These are phyloP conservation scores for Heloderma charlesbogerti DNA, from an alignment of 2,113 vertebrate species.

Conservation along the genomic window DNA sequence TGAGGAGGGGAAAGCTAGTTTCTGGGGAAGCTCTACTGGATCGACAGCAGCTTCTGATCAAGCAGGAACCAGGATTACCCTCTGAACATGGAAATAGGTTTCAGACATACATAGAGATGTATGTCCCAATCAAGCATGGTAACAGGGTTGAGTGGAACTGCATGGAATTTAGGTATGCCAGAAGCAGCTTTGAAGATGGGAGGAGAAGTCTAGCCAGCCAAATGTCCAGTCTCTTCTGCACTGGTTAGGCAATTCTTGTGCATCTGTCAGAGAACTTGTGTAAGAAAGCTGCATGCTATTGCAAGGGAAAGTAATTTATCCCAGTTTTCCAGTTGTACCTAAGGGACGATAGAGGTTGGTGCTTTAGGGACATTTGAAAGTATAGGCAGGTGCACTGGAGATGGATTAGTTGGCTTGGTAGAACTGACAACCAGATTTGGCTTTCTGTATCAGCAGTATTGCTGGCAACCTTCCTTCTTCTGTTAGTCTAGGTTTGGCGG, in stretches of 20 bases:
- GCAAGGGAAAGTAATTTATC: conserved; percentile 28
- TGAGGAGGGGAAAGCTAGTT: too few species aligned
- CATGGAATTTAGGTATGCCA: not conserved
- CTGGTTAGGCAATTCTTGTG: not conserved
- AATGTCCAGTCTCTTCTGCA: too few species aligned
- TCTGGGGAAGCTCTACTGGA: too few species aligned
- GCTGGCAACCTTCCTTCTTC: not conserved
- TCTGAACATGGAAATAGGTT: not conserved
- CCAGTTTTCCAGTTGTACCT: conserved; percentile 35
- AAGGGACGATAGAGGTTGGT: not conserved
- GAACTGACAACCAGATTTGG: conserved; percentile 19
- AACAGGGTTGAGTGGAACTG: not conserved
- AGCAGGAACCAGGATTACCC: too few species aligned
- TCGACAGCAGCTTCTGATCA: too few species aligned
- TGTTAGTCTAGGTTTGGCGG: not conserved
- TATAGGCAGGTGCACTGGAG: conserved; percentile 45
- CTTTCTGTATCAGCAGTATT: conserved; percentile 31
- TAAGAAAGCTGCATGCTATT: conserved; percentile 1
- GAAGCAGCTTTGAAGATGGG: not conserved
- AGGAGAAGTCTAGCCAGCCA: not conserved
- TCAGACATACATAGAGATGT: not conserved
- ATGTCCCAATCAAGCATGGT: not conserved
- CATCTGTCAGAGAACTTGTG: not conserved
- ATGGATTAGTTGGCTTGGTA: conserved; percentile 38
- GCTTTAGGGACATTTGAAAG: conserved; percentile 40